phyloP scores from a whole-genome alignment of 1,140 invertebrate species.

The Nixonia krombeini region DNA sequence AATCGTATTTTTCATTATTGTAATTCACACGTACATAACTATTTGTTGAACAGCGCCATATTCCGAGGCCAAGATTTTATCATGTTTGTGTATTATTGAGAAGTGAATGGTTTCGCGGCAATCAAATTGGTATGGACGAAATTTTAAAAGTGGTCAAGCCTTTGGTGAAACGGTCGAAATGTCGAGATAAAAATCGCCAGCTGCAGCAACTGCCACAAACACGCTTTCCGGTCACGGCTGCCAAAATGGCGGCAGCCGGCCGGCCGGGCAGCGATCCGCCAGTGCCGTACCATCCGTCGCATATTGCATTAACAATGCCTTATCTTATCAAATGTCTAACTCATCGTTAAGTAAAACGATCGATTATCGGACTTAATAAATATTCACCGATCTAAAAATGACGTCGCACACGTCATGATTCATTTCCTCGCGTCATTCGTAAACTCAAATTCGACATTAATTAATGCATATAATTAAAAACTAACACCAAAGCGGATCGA shows the following conservation, averaged over 20 bases:
- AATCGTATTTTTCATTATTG: no score
- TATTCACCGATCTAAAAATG: no score
- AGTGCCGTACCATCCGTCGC: constrained; percentile 45
- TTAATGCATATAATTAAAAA: no score
- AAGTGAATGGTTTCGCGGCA: background rate
- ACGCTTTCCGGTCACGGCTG: constrained; percentile 64
- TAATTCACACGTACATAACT: no score
- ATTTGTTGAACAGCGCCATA: no score
- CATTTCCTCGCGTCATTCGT: no score
- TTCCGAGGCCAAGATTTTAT: no score
- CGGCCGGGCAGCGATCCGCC: constrained; percentile 60
- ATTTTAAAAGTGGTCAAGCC: constrained; percentile 5
- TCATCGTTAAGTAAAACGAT: no score
- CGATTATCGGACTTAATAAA: no score
- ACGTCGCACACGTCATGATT: no score
- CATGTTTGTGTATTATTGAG: background rate
- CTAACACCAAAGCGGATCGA: no score
- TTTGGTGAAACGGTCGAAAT: constrained; percentile 22
- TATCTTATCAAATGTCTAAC: background rate
- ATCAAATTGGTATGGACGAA: background rate
- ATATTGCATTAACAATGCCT: background rate
- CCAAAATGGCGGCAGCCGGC: constrained; percentile 70
- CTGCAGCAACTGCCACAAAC: constrained; percentile 51
- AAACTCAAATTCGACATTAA: no score
- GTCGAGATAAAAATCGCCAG: constrained; percentile 54